Base-by-base conservation (phyloP, 2,888 invertebrate genomes). In the Campoletis raptor region DNA sequence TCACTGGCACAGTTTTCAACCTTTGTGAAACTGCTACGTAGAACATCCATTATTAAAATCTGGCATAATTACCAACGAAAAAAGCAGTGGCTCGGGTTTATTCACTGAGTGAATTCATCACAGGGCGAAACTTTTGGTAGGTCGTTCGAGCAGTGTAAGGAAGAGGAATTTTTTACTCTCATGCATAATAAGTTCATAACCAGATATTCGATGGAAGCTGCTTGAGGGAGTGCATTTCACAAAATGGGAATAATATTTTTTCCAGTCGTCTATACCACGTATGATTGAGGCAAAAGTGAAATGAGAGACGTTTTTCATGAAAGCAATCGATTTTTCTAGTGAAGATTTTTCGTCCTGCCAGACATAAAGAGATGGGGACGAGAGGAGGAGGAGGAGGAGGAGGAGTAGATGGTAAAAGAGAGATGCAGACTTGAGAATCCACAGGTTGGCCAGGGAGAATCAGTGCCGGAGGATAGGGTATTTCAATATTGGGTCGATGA, bases 401-500 rank as follows among this genome's bases (percentile, higher is more conserved):
- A 64, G 74, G n/a, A 64, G 73, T 37, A 42, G 54, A 67, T 64
- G 24, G 42, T 52, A 69, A 74, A 42, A 70, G n/a, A 21, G 64
- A 67, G 64, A 45, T 30, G 61, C 61, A 48, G 74, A 64, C 69
- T 84, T 24, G 77, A 81, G 86, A 86, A 88, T 87, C 90, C 87
- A 90, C 89, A 89, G 89, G 90, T 90, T 90, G 89, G 87, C 85
- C 85, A 66, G 76, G 78, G 72, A 85, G 88, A 88, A 87, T 87
- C 83, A 85, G 81, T 83, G 82, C 83, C 81, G 76, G 83, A 77
- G 85, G 85, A 85, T 79, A 57, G 86, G 87, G 84, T 80, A 85
- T 85, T 86, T 85, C 89, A 88, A 90, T 90, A 89, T 89, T 89
- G 89, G 88, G 88, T 89, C 90, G 89, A 90, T 90, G 90, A 90